These are phyloP conservation scores for Caprella mutica DNA, from an alignment of 2,888 invertebrate species.

Conservation along the genomic window DNA sequence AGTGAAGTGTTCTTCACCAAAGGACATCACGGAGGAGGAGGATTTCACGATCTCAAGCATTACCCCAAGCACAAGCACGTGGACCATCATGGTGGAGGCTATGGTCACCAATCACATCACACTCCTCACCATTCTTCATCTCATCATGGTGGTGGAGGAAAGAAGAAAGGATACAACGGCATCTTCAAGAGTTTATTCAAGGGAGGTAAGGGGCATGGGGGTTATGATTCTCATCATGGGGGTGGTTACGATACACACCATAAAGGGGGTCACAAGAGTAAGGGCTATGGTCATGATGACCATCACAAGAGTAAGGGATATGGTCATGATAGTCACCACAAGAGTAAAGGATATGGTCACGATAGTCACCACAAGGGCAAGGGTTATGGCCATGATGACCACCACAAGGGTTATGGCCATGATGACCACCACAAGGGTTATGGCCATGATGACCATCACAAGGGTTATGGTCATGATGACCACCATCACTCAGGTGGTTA, in stretches of 20 bases:
- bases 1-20: background rate
- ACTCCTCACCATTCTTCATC: no score
- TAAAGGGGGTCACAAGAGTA: background rate
- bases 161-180: no score
- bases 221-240: conserved; percentile 1
- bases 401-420: background rate
- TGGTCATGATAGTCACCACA: background rate
- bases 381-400: background rate
- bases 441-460: background rate
- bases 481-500: background rate
- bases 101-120: conserved; percentile 8
- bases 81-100: conserved; percentile 9
- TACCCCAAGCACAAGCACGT: background rate
- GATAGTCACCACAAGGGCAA: background rate
- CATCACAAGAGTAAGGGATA: background rate
- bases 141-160: no score
- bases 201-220: no score
- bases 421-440: background rate
- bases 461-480: background rate
- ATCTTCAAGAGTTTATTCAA: no score
- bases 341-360: background rate
- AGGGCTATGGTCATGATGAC: background rate
- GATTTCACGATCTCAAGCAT: background rate
- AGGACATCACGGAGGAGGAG: conserved; percentile 11
- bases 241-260: conserved; percentile 1